A percentile compares a stretch with the other conserved stretches of the same genome.
These are phyloP conservation scores for Netelia inedita DNA, from an alignment of 2,888 invertebrate species.

Conservation along the genomic window DNA sequence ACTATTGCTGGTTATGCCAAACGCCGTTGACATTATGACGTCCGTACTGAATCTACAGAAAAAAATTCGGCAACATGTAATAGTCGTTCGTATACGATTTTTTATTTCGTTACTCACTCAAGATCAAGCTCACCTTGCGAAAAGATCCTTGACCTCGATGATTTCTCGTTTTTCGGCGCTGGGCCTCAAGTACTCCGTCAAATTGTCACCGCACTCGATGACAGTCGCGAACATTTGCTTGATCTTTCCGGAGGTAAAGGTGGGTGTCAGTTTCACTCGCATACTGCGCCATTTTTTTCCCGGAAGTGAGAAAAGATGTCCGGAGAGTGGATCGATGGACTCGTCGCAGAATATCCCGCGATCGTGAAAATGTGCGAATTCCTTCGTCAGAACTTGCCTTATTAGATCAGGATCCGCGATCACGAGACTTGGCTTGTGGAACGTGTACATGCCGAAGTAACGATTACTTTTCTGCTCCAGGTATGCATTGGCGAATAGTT, in stretches of 20 bases:
- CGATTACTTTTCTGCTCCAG: constrained; percentile 72
- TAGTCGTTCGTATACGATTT: too few species aligned
- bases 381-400: constrained; percentile 79
- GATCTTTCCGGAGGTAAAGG: constrained; percentile 84
- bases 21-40: constrained; percentile 79
- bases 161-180: constrained; percentile 58
- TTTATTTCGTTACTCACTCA: not conserved
- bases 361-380: constrained; percentile 82
- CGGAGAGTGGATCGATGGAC: constrained; percentile 79
- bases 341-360: constrained; percentile 79
- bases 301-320: constrained; percentile 77
- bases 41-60: constrained; percentile 76
- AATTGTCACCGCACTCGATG: constrained; percentile 74
- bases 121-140: constrained; percentile 74
- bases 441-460: constrained; percentile 77
- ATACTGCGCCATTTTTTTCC: constrained; percentile 82
- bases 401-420: constrained; percentile 82
- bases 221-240: constrained; percentile 81
- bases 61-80: not conserved
- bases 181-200: constrained; percentile 64
- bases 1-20: constrained; percentile 78
- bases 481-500: constrained; percentile 73
- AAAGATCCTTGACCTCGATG: constrained; percentile 73
- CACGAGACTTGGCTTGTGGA: constrained; percentile 78
- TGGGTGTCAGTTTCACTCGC: constrained; percentile 82